Base-by-base conservation (phyloP, 2,888 invertebrate species). In the Ditula angustiorana region DNA sequence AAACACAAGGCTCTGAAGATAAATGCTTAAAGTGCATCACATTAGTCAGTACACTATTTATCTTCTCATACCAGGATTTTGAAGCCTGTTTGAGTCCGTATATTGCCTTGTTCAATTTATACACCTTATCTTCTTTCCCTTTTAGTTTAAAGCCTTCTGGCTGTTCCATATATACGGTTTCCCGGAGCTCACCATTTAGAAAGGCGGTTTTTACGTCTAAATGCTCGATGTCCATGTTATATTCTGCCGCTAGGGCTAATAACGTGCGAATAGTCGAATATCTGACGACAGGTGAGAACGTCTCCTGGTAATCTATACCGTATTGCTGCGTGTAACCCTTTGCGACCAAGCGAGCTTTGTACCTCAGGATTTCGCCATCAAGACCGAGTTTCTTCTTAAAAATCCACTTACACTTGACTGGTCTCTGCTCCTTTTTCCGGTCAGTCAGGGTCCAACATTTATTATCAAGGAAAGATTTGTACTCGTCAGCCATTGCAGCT, bases 51-150 rank as follows among this genome's bases (percentile, higher is more conserved):
- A 63, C 66, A 8, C 19, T 7, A 52, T 67, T 53, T 21, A 67
- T 67, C 19, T 68, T 68, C 5, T 64, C 64, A n/a, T 55, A 46
- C 58, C 58, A 63, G 5, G 44, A n/a, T 19, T 26, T 56, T 16
- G 62, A 28, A 5, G 50, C 37, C 24, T 62, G 62, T 11, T 62
- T 70, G 8, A 70, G 35, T 0, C 63, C 70, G 47, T 70, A 70
- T 8, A 70, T 57, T 16, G 64, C 60, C 50, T 66, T 69, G 5
- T 70, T 63, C 1, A 70, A 46, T 16, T 49, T 55, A 58, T 49
- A 70, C 0, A 68, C 65, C 19, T 67, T 65, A 5, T 50, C 23
- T 46, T 47, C 24, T 24, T 24, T 21, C 3, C 46, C 46, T 5
- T 47, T 47, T 24, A 24, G 11, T 24, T n/a, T n/a, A 24, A n/a